Base-by-base conservation (phyloP, 1,140 invertebrate genomes). In the Drosophila elegans region DNA sequence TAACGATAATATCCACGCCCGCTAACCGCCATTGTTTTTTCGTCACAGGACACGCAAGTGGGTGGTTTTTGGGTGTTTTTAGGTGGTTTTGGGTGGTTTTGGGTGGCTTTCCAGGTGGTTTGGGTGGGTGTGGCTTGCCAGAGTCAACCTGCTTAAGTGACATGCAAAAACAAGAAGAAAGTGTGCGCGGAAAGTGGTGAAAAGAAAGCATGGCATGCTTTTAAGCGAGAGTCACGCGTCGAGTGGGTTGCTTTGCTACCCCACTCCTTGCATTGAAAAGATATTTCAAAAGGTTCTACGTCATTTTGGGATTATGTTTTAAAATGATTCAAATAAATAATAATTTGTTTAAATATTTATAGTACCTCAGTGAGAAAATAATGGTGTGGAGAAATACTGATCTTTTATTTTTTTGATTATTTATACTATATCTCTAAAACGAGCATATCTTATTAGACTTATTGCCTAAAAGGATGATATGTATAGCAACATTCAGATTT, bases 131-230 rank as follows among this genome's bases (percentile, higher is more conserved):
- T 34, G 60, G 64, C 52, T n/a, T 13, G 60, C 27, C 64, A 27
- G 32, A 66, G 60, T 27, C 64, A 68, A 68, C 60, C 60, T 64
- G 64, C 29, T 68, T 52, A 68, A 68, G 38, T 68, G 60, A 52
- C 64, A 66, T 52, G 64, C 59, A 52, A 52, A 68, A 64, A 25
- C 45, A 52, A 49, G 46, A n/a, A 25, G 9, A n/a, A 32, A 32
- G 21, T 27, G 21, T 27, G 52, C 29, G 29, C 27, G 60, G n/a
- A 13, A 10, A 2, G 25, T 29, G 29, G 44, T 48, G n/a, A 10
- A 25, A 56, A 10, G 36, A 16, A 54, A 52, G 21, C 36, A 38
- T 27, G 63, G 36, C 27, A 51, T 51, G 64, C 59, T 67, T 66
- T 67, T 67, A 51, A 21, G 59, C 45, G 21, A 34, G 64, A 64